These are phyloP conservation scores for Phenganax subtilis DNA, from an alignment of 92 coral and sea anemone genomes.

Conservation along the genomic window DNA sequence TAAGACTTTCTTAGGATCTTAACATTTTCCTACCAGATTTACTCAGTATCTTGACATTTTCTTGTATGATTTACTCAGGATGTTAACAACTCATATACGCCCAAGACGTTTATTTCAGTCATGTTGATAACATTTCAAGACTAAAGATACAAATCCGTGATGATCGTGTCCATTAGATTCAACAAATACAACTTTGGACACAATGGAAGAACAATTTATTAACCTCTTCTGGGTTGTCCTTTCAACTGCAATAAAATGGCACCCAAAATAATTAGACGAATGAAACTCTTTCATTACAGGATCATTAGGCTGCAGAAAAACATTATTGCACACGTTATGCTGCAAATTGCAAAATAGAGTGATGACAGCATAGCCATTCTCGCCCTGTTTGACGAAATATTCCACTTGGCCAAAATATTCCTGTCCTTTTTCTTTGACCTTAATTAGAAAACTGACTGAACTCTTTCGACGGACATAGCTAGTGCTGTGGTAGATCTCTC, in stretches of 20 bases:
- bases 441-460: constrained; percentile 52
- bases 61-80: no score
- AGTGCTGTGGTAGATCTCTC: constrained; percentile 27
- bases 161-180: constrained; percentile 40
- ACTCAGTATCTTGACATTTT: no score
- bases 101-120: constrained; percentile 19
- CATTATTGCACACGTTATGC: constrained; percentile 45
- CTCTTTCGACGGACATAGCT: constrained; percentile 45
- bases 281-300: constrained; percentile 42
- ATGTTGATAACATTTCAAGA: constrained; percentile 59
- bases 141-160: constrained; percentile 56
- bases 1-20: no score
- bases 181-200: constrained; percentile 45
- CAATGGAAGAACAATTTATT: constrained; percentile 43
- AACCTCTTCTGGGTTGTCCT: constrained; percentile 43
- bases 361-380: constrained; percentile 49
- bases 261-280: constrained; percentile 44
- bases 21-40: no score
- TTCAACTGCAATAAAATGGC: constrained; percentile 27
- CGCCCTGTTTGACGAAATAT: constrained; percentile 44
- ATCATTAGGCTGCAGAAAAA: constrained; percentile 45
- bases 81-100: no score
- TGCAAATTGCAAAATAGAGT: constrained; percentile 35
- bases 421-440: not conserved
- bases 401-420: constrained; percentile 46